Percentiles rank a stretch among this genome's conserved stretches.
phyloP scores from a whole-genome alignment of 2,888 invertebrate species.

The Osmoderma eremita region DNA sequence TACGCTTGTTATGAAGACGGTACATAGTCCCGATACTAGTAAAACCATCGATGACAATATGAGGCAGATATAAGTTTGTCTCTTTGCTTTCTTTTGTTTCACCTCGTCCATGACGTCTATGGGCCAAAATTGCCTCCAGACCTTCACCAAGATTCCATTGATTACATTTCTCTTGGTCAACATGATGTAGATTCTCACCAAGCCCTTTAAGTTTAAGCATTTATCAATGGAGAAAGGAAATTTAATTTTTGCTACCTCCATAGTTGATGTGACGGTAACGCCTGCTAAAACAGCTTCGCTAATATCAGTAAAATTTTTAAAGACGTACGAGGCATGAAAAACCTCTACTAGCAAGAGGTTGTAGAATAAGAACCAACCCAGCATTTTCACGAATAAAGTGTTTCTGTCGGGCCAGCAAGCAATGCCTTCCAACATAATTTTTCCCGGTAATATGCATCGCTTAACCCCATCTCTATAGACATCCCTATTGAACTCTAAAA shows the following conservation, averaged over 20 bases:
- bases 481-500: slow-evolving; percentile 36
- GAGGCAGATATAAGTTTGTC: slow-evolving; percentile 4
- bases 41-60: slow-evolving; percentile 3
- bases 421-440: slow-evolving; percentile 33
- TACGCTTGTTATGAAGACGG: slow-evolving; percentile 27
- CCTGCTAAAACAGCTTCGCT: slow-evolving; percentile 16
- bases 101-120: slow-evolving; percentile 5
- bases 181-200: slow-evolving; percentile 38
- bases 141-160: slow-evolving; percentile 29
- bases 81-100: background rate
- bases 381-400: background rate
- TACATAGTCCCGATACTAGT: slow-evolving; percentile 3
- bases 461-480: slow-evolving; percentile 31
- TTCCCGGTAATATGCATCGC: slow-evolving; percentile 25
- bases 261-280: slow-evolving; percentile 34
- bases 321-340: slow-evolving; percentile 34
- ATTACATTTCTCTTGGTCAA: slow-evolving; percentile 26
- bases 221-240: background rate
- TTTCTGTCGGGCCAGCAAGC: slow-evolving; percentile 38
- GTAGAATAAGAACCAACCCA: slow-evolving; percentile 34
- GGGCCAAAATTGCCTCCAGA: slow-evolving; percentile 41
- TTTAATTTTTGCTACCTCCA: slow-evolving; percentile 37
- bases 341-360: slow-evolving; percentile 30
- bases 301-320: slow-evolving; percentile 28
- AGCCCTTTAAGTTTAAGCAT: slow-evolving; percentile 14